These are phyloP conservation scores for Corticium candelabrum DNA, from an alignment of 37 sponge, comb jelly and placozoan species.

Conservation along the genomic window DNA sequence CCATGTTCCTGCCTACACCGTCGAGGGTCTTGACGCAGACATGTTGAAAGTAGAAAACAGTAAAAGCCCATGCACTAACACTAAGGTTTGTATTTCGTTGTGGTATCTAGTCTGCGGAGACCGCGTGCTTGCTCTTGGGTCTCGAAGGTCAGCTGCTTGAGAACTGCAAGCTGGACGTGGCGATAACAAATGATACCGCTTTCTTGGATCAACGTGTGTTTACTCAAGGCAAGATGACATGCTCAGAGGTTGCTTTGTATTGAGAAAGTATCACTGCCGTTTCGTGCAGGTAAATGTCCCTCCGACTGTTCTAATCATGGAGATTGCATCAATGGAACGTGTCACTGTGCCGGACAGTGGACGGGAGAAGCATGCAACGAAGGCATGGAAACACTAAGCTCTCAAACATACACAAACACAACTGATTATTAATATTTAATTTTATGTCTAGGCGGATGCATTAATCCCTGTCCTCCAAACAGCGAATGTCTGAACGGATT, in stretches of 20 bases:
- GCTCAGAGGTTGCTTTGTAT: too few species aligned
- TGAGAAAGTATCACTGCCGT: too few species aligned
- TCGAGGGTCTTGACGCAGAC: not conserved
- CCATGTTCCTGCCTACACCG: not conserved
- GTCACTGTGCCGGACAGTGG: not conserved
- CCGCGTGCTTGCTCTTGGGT: not conserved
- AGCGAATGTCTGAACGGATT: constrained; percentile 1
- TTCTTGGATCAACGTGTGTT: too few species aligned
- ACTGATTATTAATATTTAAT: not conserved
- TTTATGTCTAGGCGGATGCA: not conserved
- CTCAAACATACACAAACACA: too few species aligned
- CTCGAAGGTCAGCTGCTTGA: not conserved
- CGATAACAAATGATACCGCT: not conserved
- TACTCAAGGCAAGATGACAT: too few species aligned
- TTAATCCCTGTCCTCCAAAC: not conserved
- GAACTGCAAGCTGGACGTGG: not conserved
- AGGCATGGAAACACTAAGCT: too few species aligned
- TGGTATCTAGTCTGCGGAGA: not conserved
- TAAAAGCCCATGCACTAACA: too few species aligned
- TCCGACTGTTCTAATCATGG: not conserved
- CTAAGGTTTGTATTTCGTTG: too few species aligned
- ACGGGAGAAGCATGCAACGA: not conserved
- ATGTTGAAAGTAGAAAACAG: too few species aligned
- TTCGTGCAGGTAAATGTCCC: not conserved
- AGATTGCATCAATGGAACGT: not conserved